Base-by-base conservation (phyloP, 2,797 vertebrate genomes). In the Leptatherina wallacei region DNA sequence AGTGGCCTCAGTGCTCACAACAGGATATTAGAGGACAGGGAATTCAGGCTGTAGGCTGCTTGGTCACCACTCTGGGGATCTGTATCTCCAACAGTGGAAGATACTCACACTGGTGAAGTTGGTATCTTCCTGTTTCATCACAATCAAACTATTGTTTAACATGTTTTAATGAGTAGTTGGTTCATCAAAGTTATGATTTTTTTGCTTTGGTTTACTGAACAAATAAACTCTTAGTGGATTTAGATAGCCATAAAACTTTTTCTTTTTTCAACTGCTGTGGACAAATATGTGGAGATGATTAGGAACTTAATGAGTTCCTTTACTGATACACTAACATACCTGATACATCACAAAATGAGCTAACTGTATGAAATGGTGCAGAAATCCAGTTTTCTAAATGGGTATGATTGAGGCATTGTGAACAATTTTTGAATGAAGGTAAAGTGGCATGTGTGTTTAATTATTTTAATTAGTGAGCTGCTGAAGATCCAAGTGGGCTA, bases 21-120 rank as follows among this genome's bases (percentile, higher is more conserved):
- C 59, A 73, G 81, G 78, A 85, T 79, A 88, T 57, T 82, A 82
- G 81, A 64, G 78, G 68, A 84, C 36, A 24, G 89, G 84, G 88
- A 89, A 85, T 80, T 67, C 42, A 74, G 55, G 51, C 72, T 68
- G 66, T 35, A 59, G 69, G 69, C 67, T 78, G 76, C 54, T 58
- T 55, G 65, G 88, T 82, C 85, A 77, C 65, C 55, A 4, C 80
- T 78, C 77, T 58, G 64, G 81, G 69, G 75, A 84, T 33, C 62
- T 67, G 76, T 73, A 68, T 83, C 22, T 67, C 49, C 49, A 73
- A 42, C 38, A 49, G 40, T 4, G 20, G 51, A 27, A 61, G 44
- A 44, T 30, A 38, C 29, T 16, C 24, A 32, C 27, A 24, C 30
- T 49, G 22, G 24, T 18, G 27, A 3, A 63, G 49, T 69, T 35